Conservation (phyloP, 2,113 vertebrate species). For the Atrichornis clamosus region DNA sequence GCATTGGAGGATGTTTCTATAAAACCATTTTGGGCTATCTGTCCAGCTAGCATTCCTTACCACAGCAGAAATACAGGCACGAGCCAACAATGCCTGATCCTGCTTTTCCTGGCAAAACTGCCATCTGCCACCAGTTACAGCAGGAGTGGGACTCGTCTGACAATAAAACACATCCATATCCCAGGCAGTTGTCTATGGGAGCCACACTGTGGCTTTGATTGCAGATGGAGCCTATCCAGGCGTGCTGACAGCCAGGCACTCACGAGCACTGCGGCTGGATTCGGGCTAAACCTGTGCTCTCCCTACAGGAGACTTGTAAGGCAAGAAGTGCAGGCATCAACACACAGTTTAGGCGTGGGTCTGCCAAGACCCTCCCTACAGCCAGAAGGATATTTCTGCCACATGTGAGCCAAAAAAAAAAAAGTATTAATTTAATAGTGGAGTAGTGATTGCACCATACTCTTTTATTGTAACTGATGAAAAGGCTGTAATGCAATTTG, state of each 20-base stretch:
- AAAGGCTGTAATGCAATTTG: background rate
- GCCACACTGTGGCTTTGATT: conserved; percentile 4
- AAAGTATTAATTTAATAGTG: background rate
- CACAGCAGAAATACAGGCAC: background rate
- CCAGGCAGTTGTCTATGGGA: background rate
- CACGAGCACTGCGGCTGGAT: rapidly evolving
- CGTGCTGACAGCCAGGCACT: background rate
- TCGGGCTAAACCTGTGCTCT: background rate
- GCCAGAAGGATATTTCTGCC: background rate
- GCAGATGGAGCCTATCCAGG: background rate
- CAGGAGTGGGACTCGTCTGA: rapidly evolving
- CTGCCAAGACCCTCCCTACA: background rate
- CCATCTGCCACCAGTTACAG: background rate
- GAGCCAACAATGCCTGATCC: background rate
- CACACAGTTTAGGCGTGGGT: background rate
- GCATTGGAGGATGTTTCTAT: background rate
- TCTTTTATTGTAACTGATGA: background rate
- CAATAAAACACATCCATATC: background rate
- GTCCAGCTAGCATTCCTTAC: background rate
- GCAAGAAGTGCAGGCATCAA: background rate
- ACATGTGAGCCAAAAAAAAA: background rate
- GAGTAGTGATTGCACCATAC: background rate
- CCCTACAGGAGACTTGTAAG: background rate
- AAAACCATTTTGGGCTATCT: background rate
- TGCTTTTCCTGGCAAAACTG: background rate